Evolutionary conservation across 2,888 invertebrate genomes (phyloP).

Genomic region (Exocentrus adspersus): DNA sequence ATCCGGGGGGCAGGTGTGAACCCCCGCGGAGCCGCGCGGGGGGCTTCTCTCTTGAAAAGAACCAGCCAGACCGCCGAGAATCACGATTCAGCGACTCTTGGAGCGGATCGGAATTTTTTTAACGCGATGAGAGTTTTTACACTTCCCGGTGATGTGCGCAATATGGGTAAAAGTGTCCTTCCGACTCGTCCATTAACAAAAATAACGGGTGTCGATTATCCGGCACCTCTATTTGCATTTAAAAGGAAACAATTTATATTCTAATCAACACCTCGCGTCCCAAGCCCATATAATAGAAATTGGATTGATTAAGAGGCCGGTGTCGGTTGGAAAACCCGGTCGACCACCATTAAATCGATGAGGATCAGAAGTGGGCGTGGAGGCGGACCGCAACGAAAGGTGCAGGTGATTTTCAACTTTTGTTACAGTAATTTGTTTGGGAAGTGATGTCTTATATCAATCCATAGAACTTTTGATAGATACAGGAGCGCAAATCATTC

Average conservation of each 20-base stretch:
- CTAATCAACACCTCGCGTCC: slow-evolving; percentile 51
- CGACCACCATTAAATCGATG: too few relatives aligned
- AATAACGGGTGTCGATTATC: slow-evolving; percentile 30
- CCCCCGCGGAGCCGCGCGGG: slow-evolving; percentile 53
- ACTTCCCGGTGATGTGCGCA: too few relatives aligned
- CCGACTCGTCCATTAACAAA: slow-evolving; percentile 2
- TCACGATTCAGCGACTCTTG: too few relatives aligned
- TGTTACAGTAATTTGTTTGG: too few relatives aligned
- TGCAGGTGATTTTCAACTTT: not conserved
- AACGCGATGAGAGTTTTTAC: too few relatives aligned
- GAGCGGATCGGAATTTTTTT: too few relatives aligned
- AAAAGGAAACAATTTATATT: slow-evolving; percentile 50
- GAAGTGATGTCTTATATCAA: too few relatives aligned
- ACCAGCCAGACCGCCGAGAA: slow-evolving; percentile 33
- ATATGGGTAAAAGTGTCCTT: too few relatives aligned
- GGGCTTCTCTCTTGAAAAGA: slow-evolving; percentile 46
- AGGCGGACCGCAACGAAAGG: not conserved
- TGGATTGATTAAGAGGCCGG: slow-evolving; percentile 38
- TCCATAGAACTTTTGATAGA: too few relatives aligned
- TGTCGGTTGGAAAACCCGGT: too few relatives aligned
- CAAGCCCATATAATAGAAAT: slow-evolving; percentile 47
- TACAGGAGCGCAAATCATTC: too few relatives aligned
- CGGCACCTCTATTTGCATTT: slow-evolving; percentile 44
- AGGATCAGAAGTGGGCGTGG: too few relatives aligned
- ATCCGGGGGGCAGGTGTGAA: slow-evolving; percentile 59